phyloP scores from a whole-genome alignment of 2,113 vertebrate species.

The Ptychochromis oligacanthus region DNA sequence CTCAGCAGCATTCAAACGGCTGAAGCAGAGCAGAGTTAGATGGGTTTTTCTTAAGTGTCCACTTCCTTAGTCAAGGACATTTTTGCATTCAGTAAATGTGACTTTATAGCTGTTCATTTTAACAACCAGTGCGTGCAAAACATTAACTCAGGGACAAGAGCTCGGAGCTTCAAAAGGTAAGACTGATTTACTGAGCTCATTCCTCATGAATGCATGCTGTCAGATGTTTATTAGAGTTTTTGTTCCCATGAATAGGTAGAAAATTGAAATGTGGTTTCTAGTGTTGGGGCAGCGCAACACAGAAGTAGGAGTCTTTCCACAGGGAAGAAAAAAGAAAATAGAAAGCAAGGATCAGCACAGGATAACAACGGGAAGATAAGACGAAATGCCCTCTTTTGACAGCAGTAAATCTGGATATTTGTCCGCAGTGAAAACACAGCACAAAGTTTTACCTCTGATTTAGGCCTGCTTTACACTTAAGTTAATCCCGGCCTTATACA shows the following conservation, averaged over 20 bases:
- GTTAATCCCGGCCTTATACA: background rate
- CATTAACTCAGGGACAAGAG: background rate
- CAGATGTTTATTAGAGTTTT: conserved; percentile 46
- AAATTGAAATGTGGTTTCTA: conserved; percentile 18
- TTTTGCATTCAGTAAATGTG: background rate
- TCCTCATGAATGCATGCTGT: background rate
- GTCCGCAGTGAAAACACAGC: background rate
- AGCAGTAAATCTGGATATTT: background rate
- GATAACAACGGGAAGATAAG: background rate
- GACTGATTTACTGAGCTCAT: background rate
- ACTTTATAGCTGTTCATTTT: background rate
- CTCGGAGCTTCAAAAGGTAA: background rate
- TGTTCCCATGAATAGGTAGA: conserved; percentile 26
- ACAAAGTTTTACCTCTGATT: background rate
- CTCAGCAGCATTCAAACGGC: background rate
- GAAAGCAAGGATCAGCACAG: conserved; percentile 17
- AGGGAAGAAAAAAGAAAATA: conserved; percentile 42
- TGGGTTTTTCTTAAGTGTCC: background rate
- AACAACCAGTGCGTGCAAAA: background rate
- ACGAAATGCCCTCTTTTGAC: background rate
- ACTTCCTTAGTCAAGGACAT: background rate
- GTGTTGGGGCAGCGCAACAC: background rate
- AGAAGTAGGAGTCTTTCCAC: conserved; percentile 20
- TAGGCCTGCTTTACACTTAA: background rate
- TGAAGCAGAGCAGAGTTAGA: background rate